Conservation (phyloP, 2,113 vertebrate genomes). For the Catharus fuscescens region DNA sequence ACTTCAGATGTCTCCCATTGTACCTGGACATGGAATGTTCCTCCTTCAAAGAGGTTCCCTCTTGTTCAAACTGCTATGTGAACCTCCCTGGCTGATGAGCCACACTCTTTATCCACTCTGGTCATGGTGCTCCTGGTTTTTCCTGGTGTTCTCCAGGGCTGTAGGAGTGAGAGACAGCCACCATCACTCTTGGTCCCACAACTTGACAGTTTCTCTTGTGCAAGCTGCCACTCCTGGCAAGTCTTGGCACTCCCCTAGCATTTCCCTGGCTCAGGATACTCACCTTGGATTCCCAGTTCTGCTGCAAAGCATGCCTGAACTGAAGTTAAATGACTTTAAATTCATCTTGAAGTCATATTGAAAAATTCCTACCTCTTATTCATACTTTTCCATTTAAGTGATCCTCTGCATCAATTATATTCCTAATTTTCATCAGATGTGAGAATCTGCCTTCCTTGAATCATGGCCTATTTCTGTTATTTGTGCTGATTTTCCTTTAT, state of each 20-base stretch:
- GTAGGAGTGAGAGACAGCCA: neutral
- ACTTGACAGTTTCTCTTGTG: neutral
- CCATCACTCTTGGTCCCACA: neutral
- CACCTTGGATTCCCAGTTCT: neutral
- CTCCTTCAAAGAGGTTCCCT: neutral
- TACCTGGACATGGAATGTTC: accelerated
- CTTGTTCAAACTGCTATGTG: neutral
- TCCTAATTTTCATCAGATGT: neutral
- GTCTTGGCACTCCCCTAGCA: neutral
- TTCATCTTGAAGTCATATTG: neutral
- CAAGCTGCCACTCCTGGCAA: neutral
- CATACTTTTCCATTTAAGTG: neutral
- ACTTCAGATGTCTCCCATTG: neutral
- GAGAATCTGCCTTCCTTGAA: neutral
- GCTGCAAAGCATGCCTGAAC: neutral
- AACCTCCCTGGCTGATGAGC: neutral
- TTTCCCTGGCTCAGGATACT: neutral
- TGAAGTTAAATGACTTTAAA: neutral
- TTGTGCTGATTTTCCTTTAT: neutral
- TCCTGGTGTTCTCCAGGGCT: neutral
- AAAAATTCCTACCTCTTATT: neutral
- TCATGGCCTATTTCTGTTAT: neutral
- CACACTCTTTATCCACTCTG: neutral
- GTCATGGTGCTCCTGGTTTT: neutral
- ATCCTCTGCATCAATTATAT: neutral